Evolutionary conservation across 2,797 vertebrate species (phyloP), one percentile per base, ranked within the genome.

Genomic region (Tenualosa thibaudeaui): DNA sequence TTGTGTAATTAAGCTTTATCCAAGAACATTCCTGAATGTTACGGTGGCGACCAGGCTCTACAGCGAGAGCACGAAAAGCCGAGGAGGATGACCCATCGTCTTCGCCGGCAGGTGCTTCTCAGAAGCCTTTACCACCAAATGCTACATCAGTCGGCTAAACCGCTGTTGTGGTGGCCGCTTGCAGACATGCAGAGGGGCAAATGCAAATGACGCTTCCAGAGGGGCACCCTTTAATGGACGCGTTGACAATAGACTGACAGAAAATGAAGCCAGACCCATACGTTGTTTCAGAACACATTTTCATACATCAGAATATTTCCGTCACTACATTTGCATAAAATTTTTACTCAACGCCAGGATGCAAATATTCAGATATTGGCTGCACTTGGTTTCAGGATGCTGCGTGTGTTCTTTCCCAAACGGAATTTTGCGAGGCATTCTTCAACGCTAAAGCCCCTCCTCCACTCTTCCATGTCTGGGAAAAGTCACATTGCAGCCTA

Each of bases 141-240:
- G 90, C 91, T 86, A 89, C 89, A 89, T 86, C 81, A 78, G 88
- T 85, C 83, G 78, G 81, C 90, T 86, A 12, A 85, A 65, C 81
- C 56, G 68, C 81, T 89, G 88, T 91, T 92, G 49, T 65, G 82
- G 82, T 50, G 22, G 24, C 84, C 46, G 31, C 81, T 78, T 56
- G 68, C 85, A 85, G 89, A 87, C 88, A 89, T 89, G 86, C 86
- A 85, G 81, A 40, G 31, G 4, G 68, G 43, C 81, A 56, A 78
- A 81, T 81, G 82, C 83, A 81, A 83, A 78, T 85, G 87, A 88
- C 89, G 87, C 87, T 84, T 84, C 10, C 15, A 1, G n/a, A 53
- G 8, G 60, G 37, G 9, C 83, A 68, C 22, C 60, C 82, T 83
- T 81, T 71, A 9, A 58, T 17, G 71, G 24, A 83, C 31, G 86